Conservation (phyloP, 2,888 invertebrate species). For the Drosophila subquinaria region DNA sequence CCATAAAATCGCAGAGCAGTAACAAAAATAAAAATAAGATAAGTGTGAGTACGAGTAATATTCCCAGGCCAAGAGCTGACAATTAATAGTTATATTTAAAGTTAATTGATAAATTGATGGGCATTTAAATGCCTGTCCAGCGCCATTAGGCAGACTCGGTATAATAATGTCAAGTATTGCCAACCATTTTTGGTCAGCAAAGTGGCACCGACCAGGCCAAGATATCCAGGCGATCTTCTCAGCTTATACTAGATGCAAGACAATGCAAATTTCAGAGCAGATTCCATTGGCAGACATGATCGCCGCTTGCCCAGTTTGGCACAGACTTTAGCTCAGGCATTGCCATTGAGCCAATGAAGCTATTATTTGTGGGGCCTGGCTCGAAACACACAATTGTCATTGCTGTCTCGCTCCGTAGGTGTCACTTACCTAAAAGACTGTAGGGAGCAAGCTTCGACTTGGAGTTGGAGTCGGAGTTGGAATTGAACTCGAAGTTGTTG, state of each 20-base stretch:
- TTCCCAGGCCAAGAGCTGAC: conserved; percentile 48
- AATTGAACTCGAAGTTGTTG: conserved; percentile 1
- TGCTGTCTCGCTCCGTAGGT: conserved; percentile 61
- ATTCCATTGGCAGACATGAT: conserved; percentile 68
- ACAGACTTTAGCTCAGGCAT: conserved; percentile 44
- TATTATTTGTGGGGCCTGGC: conserved; percentile 72
- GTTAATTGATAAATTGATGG: conserved; percentile 72
- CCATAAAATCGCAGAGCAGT: conserved; percentile 54
- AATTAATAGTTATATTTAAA: conserved; percentile 68
- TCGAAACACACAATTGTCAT: conserved; percentile 56
- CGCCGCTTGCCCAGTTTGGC: conserved; percentile 60
- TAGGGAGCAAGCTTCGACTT: conserved; percentile 16
- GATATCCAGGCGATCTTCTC: neutral
- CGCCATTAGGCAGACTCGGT: conserved; percentile 43
- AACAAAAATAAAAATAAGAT: conserved; percentile 3
- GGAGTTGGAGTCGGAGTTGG: conserved; percentile 18
- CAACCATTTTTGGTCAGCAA: conserved; percentile 69
- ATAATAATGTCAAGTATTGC: conserved; percentile 73
- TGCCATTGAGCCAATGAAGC: conserved; percentile 69
- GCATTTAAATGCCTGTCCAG: conserved; percentile 68
- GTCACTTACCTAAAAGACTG: conserved; percentile 70
- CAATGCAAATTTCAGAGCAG: conserved; percentile 79
- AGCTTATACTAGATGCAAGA: conserved; percentile 34
- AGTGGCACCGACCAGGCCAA: conserved; percentile 34
- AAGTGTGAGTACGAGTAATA: conserved; percentile 58